These are phyloP conservation scores for Sardina pilchardus DNA, from an alignment of 2,113 vertebrate genomes.

Conservation along the genomic window DNA sequence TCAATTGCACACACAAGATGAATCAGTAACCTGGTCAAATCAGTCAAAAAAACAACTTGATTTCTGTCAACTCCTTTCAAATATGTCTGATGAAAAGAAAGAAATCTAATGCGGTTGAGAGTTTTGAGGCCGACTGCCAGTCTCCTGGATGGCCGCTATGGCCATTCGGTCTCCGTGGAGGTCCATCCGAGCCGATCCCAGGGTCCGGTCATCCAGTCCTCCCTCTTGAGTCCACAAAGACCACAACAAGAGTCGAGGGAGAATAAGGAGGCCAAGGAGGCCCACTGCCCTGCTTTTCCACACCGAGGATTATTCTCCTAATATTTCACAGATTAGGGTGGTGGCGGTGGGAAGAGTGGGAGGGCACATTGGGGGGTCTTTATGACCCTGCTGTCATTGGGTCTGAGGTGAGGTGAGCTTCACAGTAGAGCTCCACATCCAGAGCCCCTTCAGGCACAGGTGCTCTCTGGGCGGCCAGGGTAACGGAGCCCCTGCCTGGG, in stretches of 20 bases:
- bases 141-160: no score
- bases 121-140: no score
- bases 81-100: no score
- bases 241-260: conserved; percentile 51
- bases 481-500: conserved; percentile 28
- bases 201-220: conserved; percentile 52
- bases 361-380: conserved; percentile 50
- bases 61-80: not conserved
- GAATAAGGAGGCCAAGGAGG: conserved; percentile 50
- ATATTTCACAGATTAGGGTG: conserved; percentile 75
- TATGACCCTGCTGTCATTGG: conserved; percentile 53
- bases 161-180: no score
- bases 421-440: not conserved
- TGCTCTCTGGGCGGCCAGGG: conserved; percentile 29
- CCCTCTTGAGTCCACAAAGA: not conserved
- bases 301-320: conserved; percentile 75
- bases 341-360: conserved; percentile 24
- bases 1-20: no score
- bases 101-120: no score
- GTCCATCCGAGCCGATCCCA: conserved; percentile 38
- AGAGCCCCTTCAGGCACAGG: conserved; percentile 26
- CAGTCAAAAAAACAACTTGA: not conserved
- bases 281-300: conserved; percentile 52
- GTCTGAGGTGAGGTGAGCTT: conserved; percentile 19
- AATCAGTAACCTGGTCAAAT: no score